These are phyloP conservation scores for Corythaeola cristata DNA, from an alignment of 2,113 vertebrate species.

Conservation along the genomic window DNA sequence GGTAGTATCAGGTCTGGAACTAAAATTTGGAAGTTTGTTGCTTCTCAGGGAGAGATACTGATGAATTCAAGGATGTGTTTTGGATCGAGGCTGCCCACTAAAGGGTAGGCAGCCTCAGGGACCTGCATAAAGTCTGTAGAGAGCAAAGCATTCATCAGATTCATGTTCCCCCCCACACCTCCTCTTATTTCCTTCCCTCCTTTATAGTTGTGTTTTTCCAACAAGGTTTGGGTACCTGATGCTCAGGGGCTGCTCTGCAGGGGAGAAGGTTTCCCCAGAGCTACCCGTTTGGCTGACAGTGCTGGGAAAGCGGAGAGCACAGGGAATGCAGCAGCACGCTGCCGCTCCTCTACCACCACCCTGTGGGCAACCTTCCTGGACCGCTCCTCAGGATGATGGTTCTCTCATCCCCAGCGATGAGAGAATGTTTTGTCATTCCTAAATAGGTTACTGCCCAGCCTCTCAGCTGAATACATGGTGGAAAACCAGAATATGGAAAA, in stretches of 20 bases:
- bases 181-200: background rate
- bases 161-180: background rate
- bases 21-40: background rate
- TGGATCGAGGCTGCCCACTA: background rate
- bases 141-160: background rate
- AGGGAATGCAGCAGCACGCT: background rate
- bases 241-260: background rate
- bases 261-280: background rate
- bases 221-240: background rate
- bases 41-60: background rate
- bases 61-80: background rate
- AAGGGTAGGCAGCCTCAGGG: background rate
- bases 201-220: background rate
- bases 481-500: accelerated
- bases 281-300: background rate
- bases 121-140: background rate
- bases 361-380: background rate
- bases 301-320: background rate
- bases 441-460: background rate
- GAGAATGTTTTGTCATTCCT: background rate
- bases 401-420: accelerated
- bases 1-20: background rate
- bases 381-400: background rate
- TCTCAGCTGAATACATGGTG: background rate
- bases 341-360: slow-evolving; percentile 41